Percentiles rank a stretch among this genome's conserved stretches.
Conservation (phyloP, 1,140 invertebrate genomes). For the Sinella curviseta region DNA sequence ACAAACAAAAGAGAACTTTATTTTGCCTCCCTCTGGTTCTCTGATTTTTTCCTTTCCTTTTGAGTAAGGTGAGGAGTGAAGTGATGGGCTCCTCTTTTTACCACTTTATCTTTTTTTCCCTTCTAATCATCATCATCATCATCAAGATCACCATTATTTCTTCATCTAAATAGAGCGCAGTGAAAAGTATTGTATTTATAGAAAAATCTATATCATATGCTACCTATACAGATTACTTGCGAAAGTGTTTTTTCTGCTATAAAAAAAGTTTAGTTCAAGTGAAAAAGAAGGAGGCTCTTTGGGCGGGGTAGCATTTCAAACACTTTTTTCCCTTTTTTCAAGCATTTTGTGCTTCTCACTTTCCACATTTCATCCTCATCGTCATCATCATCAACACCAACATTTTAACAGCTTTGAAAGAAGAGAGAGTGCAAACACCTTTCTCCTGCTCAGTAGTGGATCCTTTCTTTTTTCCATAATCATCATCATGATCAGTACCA, state of each 20-base stretch:
- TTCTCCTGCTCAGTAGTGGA: too few species aligned
- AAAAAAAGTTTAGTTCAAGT: background rate
- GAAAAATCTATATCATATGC: too few species aligned
- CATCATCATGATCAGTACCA: too few species aligned
- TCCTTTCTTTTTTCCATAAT: too few species aligned
- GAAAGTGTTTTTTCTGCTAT: too few species aligned
- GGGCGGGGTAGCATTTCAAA: constrained; percentile 6
- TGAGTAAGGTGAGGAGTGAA: background rate
- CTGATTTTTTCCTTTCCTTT: background rate
- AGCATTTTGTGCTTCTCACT: background rate
- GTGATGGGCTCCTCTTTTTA: background rate
- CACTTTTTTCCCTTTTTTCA: background rate
- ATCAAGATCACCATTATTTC: too few species aligned
- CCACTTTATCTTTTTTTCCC: background rate
- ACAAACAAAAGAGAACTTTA: background rate
- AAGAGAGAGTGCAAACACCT: too few species aligned
- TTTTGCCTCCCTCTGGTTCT: background rate
- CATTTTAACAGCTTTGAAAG: background rate
- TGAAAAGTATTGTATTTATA: background rate
- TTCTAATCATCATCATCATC: background rate
- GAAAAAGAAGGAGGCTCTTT: background rate
- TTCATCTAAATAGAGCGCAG: background rate
- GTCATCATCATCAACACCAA: background rate
- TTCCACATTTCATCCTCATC: background rate
- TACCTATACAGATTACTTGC: too few species aligned